A percentile compares a stretch with the other conserved stretches of the same genome.
Evolutionary conservation across 2,113 vertebrate species (phyloP).

Genomic region (Silurus glanis): DNA sequence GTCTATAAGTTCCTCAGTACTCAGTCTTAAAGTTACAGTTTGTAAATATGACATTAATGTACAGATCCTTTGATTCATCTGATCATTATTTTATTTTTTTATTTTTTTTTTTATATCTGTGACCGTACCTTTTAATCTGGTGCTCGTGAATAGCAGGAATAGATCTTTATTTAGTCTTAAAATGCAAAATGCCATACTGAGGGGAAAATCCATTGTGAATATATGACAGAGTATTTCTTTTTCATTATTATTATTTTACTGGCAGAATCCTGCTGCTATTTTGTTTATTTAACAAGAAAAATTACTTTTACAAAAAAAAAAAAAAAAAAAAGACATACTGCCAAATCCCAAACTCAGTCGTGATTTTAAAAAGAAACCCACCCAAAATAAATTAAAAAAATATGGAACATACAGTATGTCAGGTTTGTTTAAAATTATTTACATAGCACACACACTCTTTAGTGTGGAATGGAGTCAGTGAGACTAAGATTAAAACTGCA

Average conservation of each 20-base stretch:
- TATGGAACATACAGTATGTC: not conserved
- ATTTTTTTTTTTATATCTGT: not conserved
- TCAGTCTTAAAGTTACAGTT: not conserved
- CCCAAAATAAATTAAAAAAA: not conserved
- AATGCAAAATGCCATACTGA: not conserved
- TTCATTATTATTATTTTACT: not conserved
- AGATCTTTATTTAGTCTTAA: not conserved
- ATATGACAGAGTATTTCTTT: not conserved
- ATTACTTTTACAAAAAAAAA: no score
- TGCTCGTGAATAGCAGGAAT: not conserved
- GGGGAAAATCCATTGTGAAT: not conserved
- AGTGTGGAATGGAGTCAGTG: not conserved
- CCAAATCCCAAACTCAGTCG: not conserved
- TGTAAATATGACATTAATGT: not conserved
- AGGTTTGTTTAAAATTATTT: not conserved
- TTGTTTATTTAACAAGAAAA: not conserved
- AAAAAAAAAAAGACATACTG: not conserved
- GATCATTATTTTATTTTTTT: not conserved
- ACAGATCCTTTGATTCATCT: not conserved
- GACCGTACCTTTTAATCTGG: not conserved
- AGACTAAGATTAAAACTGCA: not conserved
- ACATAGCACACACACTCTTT: not conserved
- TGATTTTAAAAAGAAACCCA: not conserved
- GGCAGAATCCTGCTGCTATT: no score
- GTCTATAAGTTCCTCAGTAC: not conserved